Conservation (phyloP, 2,888 invertebrate genomes). For the Drosophila robusta region DNA sequence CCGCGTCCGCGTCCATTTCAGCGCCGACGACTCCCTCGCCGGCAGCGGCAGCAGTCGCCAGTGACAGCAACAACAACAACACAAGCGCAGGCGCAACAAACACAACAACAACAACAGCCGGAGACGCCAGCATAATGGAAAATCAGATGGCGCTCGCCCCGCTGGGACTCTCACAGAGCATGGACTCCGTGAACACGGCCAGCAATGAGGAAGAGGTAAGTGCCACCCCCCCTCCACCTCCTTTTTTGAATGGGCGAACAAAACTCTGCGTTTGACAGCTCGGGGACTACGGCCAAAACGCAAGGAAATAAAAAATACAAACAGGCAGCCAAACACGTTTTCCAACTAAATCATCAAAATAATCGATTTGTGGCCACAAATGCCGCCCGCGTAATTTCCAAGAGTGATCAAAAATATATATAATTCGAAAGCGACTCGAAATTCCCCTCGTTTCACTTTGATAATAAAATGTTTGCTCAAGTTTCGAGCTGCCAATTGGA, state of each 20-base stretch:
- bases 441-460: background rate
- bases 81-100: constrained; percentile 65
- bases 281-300: constrained; percentile 35
- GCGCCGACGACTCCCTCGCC: constrained; percentile 79
- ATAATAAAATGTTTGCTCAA: background rate
- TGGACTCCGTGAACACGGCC: constrained; percentile 98
- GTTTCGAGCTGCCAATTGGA: background rate
- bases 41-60: constrained; percentile 63
- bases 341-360: constrained; percentile 34
- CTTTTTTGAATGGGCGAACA: background rate
- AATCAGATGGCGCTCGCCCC: constrained; percentile 88
- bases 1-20: constrained; percentile 73
- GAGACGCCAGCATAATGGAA: constrained; percentile 83
- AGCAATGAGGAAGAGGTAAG: constrained; percentile 99
- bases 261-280: constrained; percentile 29
- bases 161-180: constrained; percentile 96
- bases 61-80: constrained; percentile 77
- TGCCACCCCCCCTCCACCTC: constrained; percentile 42
- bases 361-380: constrained; percentile 27
- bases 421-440: constrained; percentile 3
- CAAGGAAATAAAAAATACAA: background rate
- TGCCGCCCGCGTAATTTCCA: constrained; percentile 2
- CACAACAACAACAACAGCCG: constrained; percentile 67
- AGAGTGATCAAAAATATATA: constrained; percentile 1
- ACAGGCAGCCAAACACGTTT: constrained; percentile 8